These are phyloP conservation scores for Crepidodera aurea DNA, from an alignment of 2,888 invertebrate species.

Conservation along the genomic window DNA sequence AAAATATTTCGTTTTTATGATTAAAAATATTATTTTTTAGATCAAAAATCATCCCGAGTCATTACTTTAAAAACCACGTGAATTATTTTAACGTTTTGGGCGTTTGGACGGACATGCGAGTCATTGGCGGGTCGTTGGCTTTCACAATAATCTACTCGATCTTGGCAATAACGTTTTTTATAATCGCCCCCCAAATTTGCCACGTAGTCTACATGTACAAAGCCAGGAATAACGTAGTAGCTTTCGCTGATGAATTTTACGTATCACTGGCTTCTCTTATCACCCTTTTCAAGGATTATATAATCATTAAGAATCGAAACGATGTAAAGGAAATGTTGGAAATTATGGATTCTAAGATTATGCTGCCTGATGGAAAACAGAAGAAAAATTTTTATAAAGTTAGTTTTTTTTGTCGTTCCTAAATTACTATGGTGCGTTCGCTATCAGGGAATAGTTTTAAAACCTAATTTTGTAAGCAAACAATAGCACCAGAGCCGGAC, in stretches of 20 bases:
- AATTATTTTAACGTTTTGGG: constrained; percentile 8
- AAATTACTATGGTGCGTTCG: too few species aligned
- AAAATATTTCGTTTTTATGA: too few species aligned
- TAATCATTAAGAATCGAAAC: constrained; percentile 24
- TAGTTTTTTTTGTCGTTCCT: too few species aligned
- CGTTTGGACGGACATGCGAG: constrained; percentile 7
- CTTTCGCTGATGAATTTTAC: constrained; percentile 37
- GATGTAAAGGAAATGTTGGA: constrained; percentile 23
- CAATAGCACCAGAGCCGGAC: too few species aligned
- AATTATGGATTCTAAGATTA: constrained; percentile 25
- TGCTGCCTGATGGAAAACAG: constrained; percentile 26
- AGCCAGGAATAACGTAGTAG: constrained; percentile 33
- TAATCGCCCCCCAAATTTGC: constrained; percentile 34
- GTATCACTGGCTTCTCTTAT: constrained; percentile 32
- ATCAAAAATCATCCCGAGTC: not conserved
- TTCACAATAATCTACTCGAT: constrained; percentile 18
- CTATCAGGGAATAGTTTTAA: too few species aligned
- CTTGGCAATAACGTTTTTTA: constrained; percentile 21
- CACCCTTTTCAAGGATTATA: constrained; percentile 33
- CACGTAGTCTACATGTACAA: constrained; percentile 38
- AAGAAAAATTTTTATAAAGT: constrained; percentile 17
- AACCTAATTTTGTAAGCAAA: too few species aligned
- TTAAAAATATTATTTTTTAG: not conserved
- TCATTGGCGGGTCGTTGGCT: not conserved
- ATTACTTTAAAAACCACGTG: not conserved